A percentile compares a stretch with the other conserved stretches of the same genome.
Evolutionary conservation across 2,888 invertebrate genomes (phyloP).

Genomic region (Diarsia rubi): DNA sequence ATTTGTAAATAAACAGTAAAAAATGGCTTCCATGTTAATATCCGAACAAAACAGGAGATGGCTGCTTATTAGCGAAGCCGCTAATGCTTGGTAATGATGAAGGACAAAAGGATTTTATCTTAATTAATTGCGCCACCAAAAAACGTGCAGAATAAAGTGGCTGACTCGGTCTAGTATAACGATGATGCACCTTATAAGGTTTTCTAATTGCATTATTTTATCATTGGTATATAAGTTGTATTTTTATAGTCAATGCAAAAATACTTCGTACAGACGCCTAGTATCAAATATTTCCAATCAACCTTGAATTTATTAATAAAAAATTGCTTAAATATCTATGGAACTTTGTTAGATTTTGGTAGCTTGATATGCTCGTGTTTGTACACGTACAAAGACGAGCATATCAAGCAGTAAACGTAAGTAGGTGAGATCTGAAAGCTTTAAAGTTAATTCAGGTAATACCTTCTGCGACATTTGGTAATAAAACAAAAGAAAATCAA

Average conservation of each 20-base stretch:
- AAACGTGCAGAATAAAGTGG: slow-evolving; percentile 42
- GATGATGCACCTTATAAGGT: not conserved
- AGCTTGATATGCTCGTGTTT: too few relatives aligned
- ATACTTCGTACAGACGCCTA: not conserved
- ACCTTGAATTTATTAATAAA: too few relatives aligned
- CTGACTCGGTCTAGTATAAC: slow-evolving; percentile 1
- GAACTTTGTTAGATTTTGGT: too few relatives aligned
- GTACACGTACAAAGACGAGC: too few relatives aligned
- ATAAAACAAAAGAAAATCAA: not conserved
- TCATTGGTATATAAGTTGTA: not conserved
- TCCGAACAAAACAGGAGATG: slow-evolving; percentile 29
- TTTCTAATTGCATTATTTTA: not conserved
- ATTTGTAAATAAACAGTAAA: slow-evolving; percentile 43
- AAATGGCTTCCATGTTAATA: slow-evolving; percentile 29
- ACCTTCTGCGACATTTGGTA: not conserved
- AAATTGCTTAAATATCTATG: too few relatives aligned
- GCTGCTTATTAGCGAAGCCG: slow-evolving; percentile 40
- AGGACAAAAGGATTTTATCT: slow-evolving; percentile 56
- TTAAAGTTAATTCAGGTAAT: not conserved
- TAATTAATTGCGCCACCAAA: slow-evolving; percentile 56
- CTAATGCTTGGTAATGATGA: slow-evolving; percentile 52
- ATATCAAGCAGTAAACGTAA: too few relatives aligned
- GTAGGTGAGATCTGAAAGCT: not conserved
- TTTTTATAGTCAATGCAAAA: too few relatives aligned
- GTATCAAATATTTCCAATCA: too few relatives aligned